Conservation (phyloP, 2,113 vertebrate species). For the Ophthalmolycus amberensis region DNA sequence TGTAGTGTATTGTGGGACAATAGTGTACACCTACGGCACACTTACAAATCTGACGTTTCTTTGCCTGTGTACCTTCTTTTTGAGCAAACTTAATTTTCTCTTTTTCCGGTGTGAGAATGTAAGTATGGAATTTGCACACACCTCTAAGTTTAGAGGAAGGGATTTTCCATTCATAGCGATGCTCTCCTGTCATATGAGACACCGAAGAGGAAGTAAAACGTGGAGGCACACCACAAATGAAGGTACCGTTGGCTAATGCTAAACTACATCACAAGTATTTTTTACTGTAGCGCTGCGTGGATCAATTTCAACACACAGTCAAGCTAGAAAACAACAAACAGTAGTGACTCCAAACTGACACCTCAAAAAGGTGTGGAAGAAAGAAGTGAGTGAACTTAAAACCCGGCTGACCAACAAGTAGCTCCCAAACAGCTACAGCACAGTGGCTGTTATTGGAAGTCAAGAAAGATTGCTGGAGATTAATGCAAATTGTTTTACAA, state of each 20-base stretch:
- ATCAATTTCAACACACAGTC: neutral
- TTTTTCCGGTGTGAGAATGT: neutral
- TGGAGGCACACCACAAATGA: neutral
- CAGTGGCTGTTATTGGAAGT: neutral
- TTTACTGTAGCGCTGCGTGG: neutral
- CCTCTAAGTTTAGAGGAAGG: neutral
- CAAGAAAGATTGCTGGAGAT: neutral
- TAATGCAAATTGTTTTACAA: neutral
- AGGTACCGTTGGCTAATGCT: neutral
- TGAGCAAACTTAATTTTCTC: neutral
- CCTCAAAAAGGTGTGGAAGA: too few species aligned
- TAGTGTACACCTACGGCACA: too few species aligned
- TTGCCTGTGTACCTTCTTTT: neutral
- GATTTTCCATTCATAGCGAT: too few species aligned
- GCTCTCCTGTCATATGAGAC: neutral
- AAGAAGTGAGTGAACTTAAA: too few species aligned
- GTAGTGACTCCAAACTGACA: neutral
- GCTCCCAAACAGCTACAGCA: neutral
- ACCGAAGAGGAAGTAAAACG: neutral
- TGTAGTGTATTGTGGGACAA: slow-evolving; percentile 1
- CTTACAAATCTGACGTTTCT: neutral
- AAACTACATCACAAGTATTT: neutral
- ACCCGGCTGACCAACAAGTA: neutral
- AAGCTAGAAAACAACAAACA: neutral
- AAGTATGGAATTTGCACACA: neutral